Evolutionary conservation across 2,888 invertebrate species (phyloP).

Genomic region (Carpatolechia fugitivella): DNA sequence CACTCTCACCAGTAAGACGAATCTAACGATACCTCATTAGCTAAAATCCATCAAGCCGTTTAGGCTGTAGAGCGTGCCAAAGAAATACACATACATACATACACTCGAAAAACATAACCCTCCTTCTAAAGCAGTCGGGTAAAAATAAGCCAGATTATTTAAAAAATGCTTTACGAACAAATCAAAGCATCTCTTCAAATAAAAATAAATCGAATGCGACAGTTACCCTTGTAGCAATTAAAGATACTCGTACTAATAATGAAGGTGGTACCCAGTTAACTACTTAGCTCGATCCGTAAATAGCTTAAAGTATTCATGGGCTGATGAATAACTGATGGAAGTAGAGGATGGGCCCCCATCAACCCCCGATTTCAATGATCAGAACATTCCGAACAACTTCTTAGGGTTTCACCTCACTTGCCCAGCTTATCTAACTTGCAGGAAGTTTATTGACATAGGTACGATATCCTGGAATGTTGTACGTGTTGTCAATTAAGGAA

Average conservation of each 20-base stretch:
- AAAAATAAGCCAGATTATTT: no score
- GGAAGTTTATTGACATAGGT: slow-evolving; percentile 15
- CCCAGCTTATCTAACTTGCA: slow-evolving; percentile 25
- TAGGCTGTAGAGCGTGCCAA: no score
- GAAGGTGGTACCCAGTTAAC: not conserved
- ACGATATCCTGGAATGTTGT: slow-evolving; percentile 5
- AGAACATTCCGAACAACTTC: slow-evolving; percentile 41
- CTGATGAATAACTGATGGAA: slow-evolving; percentile 66
- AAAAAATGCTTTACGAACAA: no score
- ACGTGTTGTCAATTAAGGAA: slow-evolving; percentile 13
- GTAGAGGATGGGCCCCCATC: slow-evolving; percentile 58
- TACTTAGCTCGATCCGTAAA: slow-evolving; percentile 45
- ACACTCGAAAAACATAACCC: no score
- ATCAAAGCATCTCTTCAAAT: no score
- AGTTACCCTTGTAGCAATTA: not conserved
- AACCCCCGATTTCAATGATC: slow-evolving; percentile 58
- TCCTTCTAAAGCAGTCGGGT: no score
- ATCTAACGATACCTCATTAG: no score
- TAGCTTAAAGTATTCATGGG: slow-evolving; percentile 68
- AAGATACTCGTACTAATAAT: no score
- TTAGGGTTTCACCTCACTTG: slow-evolving; percentile 23
- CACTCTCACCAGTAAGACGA: no score
- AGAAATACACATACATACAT: no score
- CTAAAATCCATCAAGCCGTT: no score
- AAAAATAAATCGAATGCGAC: no score